phyloP scores from a whole-genome alignment of 2,888 invertebrate genomes.

The Aphidius colemani region DNA sequence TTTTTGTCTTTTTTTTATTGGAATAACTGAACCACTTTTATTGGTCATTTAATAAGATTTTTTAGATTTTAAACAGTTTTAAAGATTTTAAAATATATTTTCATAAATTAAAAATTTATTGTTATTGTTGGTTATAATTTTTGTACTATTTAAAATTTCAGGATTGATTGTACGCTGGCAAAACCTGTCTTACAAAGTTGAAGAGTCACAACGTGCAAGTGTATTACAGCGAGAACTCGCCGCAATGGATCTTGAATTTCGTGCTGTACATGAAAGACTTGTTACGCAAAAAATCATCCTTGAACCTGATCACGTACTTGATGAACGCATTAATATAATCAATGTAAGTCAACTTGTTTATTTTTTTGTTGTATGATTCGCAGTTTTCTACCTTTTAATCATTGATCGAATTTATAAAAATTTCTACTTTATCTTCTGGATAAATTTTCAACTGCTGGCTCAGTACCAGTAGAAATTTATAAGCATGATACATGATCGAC shows the following conservation, averaged over 20 bases:
- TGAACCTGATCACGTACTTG: constrained; percentile 56
- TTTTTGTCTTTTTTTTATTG: neutral
- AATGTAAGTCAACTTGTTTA: constrained; percentile 51
- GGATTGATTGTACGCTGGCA: constrained; percentile 61
- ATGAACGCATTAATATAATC: constrained; percentile 58
- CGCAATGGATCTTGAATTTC: constrained; percentile 52
- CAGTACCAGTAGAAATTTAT: too few species aligned
- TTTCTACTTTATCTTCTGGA: too few species aligned
- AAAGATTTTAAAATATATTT: neutral
- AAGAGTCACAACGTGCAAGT: constrained; percentile 56
- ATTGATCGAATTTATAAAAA: too few species aligned
- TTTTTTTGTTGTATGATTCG: neutral
- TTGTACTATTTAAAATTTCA: constrained; percentile 38
- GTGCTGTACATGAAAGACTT: constrained; percentile 51
- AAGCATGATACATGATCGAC: too few species aligned
- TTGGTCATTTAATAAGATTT: neutral
- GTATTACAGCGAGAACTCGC: constrained; percentile 57
- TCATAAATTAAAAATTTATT: neutral
- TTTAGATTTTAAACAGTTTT: constrained; percentile 1
- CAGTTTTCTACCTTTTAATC: too few species aligned
- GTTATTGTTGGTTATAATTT: neutral
- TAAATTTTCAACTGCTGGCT: too few species aligned
- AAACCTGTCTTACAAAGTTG: constrained; percentile 57
- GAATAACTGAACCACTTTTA: too few species aligned
- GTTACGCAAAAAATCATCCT: constrained; percentile 49